Base-by-base conservation (phyloP, 2,888 invertebrate species). In the Bugulina stolonifera region DNA sequence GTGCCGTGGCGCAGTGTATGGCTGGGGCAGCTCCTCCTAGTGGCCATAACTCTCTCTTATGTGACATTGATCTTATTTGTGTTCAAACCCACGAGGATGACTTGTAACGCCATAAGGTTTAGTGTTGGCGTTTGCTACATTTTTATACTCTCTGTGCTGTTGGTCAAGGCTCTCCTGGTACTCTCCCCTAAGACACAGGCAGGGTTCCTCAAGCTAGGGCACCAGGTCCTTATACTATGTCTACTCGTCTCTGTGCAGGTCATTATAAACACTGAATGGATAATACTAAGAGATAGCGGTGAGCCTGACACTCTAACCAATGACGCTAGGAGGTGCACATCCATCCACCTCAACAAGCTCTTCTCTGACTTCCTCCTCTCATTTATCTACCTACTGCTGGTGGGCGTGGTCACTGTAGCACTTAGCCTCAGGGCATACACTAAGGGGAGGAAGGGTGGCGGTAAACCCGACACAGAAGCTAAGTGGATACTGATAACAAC, bases 11-110 rank as follows among this genome's bases (percentile, higher is more conserved):
- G 64, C 5, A 64, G 64, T 64, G 32, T 64, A 64, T 70, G 70
- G 70, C 23, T 70, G 25, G 70, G 70, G 29, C 70, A 70, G 23
- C 70, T 70, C 27, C 70, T 70, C 22, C 43, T 70, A 2, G n/a
- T 54, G 5, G 70, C 70, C 52, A 23, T 70, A 2, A 32, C 35
- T 5, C 70, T 70, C 32, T 52, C 52, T 27, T 70, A 70, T 27
- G 2, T 22, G 3, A 14, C 70, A 54, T 43, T 70, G 2, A 23
- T 70, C 43, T 14, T 27, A 3, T 70, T 70, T 29, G 43, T 54
- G 5, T 43, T 70, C 27, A n/a, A 54, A 43, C 70, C 70, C 18
- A 52, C 70, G 5, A 32, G 14, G 10, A 27, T 54, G n/a, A 27
- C 43, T 1, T 70, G 70, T 27, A 54, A 23, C n/a, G 10, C 35